Evolutionary conservation across 1,140 invertebrate genomes (phyloP), one percentile per base, ranked within the genome.

Genomic region (Uloborus diversus): DNA sequence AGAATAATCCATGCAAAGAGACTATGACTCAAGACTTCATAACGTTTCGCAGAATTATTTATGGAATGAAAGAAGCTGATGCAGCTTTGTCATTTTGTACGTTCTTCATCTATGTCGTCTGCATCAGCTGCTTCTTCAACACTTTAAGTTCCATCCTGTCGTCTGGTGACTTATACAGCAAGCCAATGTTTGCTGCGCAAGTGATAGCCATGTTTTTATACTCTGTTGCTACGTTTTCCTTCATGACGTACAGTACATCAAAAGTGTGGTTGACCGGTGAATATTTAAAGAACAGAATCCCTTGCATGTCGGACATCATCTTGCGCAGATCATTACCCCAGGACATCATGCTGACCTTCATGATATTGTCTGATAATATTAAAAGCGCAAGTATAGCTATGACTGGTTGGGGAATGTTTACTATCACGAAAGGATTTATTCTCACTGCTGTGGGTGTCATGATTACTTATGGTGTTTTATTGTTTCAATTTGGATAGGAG

Each of bases 401-500:
- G 56, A 69, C 76, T 11, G 76, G 76, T 9, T 79, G 64, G 64
- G 76, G 76, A 9, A 68, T 79, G 76, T 79, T 79, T 47, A 49
- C 65, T 17, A 79, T 79, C 14, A 79, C 76, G 1, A 69, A 65
- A 49, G 76, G 65, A 25, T 79, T 79, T 37, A 57, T 79, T 32
- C 30, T 79, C 1, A 35, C 76, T 5, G 61, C 56, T 4, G 65
- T 59, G 30, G 76, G 76, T n/a, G 76, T 68, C 2, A 32, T 79
- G n/a, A 69, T 79, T 14, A 69, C 76, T 0, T 79, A 79, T n/a
- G 76, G 76, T 4, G 65, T 79, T 20, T 20, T 79, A 4, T 53
- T 79, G n/a, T 79, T 79, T 49, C 76, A 79, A 17, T 79, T 79
- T 61, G 76, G 47, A 7, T 35, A 9, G 32, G 20, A 20, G n/a